Evolutionary conservation across 92 coral and sea anemone genomes (phyloP).

Genomic region (Montipora capitata): DNA sequence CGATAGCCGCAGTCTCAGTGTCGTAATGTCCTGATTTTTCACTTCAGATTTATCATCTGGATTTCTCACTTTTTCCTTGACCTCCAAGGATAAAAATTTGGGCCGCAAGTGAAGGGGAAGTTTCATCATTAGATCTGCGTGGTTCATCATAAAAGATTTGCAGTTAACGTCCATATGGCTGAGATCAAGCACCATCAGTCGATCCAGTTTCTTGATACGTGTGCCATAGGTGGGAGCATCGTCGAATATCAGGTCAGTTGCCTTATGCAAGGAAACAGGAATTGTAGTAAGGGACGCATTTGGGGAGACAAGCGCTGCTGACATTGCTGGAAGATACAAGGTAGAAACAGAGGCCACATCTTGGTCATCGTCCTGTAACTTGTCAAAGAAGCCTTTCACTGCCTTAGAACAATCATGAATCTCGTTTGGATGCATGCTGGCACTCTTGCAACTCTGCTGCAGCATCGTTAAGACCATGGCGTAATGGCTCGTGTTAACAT

Average conservation of each 20-base stretch:
- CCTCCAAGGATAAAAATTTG: slow-evolving; percentile 63
- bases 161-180: neutral
- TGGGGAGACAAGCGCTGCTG: neutral
- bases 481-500: slow-evolving; percentile 67
- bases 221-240: slow-evolving; percentile 70
- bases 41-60: neutral
- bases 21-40: neutral
- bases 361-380: slow-evolving; percentile 2
- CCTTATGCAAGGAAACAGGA: slow-evolving; percentile 39
- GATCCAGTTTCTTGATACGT: slow-evolving; percentile 38
- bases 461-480: slow-evolving; percentile 73
- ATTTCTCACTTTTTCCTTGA: slow-evolving; percentile 41
- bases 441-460: slow-evolving; percentile 9
- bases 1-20: slow-evolving; percentile 37
- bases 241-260: slow-evolving; percentile 65
- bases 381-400: slow-evolving; percentile 67
- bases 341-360: neutral
- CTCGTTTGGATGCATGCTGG: slow-evolving; percentile 73
- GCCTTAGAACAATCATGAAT: slow-evolving; percentile 49
- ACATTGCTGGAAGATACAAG: slow-evolving; percentile 73
- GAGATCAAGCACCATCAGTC: slow-evolving; percentile 41
- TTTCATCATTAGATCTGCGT: slow-evolving; percentile 52
- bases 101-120: slow-evolving; percentile 68
- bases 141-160: neutral
- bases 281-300: neutral